Evolutionary conservation across 2,888 invertebrate genomes (phyloP), one percentile per base, ranked within the genome.

Genomic region (Cheilosia urbana): DNA sequence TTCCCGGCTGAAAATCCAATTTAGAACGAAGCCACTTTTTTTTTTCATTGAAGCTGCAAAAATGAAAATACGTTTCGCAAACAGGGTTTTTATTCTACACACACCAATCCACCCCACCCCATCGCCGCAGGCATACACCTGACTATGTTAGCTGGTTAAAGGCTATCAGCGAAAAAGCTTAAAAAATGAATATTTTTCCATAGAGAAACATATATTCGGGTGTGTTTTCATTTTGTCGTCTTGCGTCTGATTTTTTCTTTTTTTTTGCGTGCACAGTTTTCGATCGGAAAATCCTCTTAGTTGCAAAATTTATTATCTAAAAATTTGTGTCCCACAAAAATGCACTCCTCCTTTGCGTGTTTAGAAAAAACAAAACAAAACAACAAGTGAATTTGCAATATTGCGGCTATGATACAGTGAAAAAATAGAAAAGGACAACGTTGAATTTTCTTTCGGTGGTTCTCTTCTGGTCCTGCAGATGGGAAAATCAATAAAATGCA

Each of bases 401-500:
- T 78, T 47, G 27, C 19, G 13, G 21, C 21, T 49, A 24, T 42
- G n/a, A 51, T 9, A 15, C 1, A 15, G 4, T 13, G 15, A 7
- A 49, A 49, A 40, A 58, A 19, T 42, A 24, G 30, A 78, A 65
- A 75, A 51, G 7, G 7, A 19, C 40, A 57, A 5, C 37, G 73
- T 69, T 69, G 30, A 78, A 75, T 79, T 71, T 84, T 79, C 84
- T 73, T 77, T 65, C 47, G 13, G 53, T 34, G 15, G 34, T 60
- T 15, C 66, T 57, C 57, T n/a, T n/a, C 42, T 27, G 60, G 19
- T 13, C 11, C 21, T 19, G 37, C 42, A 65, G 60, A 76, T 63
- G 53, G 66, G 51, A 69, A 75, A 51, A 87, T 87, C 87, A 75
- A 87, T 87, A 75, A 73, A 87, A 82, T 87, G 73, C 87, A 87